Evolutionary conservation across 2,888 invertebrate genomes (phyloP), one percentile per base, ranked within the genome.

Genomic region (Busseola fusca): DNA sequence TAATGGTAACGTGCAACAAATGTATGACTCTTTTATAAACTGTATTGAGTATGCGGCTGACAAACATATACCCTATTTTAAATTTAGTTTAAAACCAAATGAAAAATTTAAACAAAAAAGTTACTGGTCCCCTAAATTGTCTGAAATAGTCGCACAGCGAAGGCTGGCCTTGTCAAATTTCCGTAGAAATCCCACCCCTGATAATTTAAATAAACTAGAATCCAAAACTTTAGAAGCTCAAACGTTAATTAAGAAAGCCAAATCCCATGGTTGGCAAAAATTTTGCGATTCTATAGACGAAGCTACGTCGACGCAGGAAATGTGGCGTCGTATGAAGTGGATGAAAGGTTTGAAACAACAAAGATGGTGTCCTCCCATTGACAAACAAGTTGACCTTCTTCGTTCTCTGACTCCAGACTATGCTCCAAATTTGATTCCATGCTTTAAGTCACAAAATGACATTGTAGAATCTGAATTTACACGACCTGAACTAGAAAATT

Each of bases 301-400:
- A 64, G 18, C 3, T 40, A 40, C 40, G 18, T 52, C 64, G 18
- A 16, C n/a, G 6, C 30, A 37, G 18, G 64, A 52, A 21, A 63
- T 63, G 62, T 48, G 48, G 48, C 48, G 21, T 0, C 48, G 48
- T 21, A 48, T 48, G 48, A 48, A 50, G 12, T 50, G 62, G 62
- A 62, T 48, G 21, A 34, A 62, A 30, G 62, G 62, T 34, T n/a
- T 30, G 1, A 63, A 34, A 63, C 62, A 63, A 14, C n/a, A 50
- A 30, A 18, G 62, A 6, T 14, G 18, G 21, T 27, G n/a, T 9
- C 14, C n/a, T 7, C 34, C n/a, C 9, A 18, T n/a, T 50, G 50
- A 50, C 3, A 50, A 50, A 50, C 34, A 64, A 64, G 4, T 9
- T 14, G n/a, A 16, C 0, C n/a, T 50, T 4, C 21, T 64, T 50